Percentiles rank a stretch among this genome's conserved stretches.
Conservation (phyloP, 2,797 vertebrate species). For the Pteropus rufus region DNA sequence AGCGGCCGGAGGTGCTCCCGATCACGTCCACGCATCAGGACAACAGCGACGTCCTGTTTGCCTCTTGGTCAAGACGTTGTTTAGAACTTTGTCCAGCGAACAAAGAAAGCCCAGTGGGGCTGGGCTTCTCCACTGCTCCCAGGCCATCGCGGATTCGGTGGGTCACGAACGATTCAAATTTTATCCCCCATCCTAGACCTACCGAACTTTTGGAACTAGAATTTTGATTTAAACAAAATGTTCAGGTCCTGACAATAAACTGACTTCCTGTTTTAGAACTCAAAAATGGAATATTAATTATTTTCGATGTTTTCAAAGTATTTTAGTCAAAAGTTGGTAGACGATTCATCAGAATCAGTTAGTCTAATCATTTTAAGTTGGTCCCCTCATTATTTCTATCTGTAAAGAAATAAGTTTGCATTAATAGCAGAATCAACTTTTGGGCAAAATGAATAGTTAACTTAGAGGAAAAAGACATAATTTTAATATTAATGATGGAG, state of each 20-base stretch:
- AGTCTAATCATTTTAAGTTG: neutral
- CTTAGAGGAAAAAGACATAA: neutral
- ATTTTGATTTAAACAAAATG: neutral
- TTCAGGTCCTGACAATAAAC: neutral
- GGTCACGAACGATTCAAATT: neutral
- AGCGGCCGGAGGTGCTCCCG: neutral
- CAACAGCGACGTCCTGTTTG: neutral
- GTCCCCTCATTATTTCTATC: neutral
- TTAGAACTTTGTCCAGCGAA: neutral
- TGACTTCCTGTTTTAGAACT: neutral
- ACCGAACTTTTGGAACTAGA: neutral
- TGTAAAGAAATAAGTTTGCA: neutral
- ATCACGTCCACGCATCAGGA: too few species aligned
- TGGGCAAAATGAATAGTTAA: neutral
- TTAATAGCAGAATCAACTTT: neutral
- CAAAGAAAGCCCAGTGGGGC: neutral
- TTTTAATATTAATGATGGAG: neutral
- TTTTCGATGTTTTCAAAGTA: neutral
- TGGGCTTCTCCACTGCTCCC: neutral
- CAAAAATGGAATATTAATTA: neutral
- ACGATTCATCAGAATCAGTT: neutral
- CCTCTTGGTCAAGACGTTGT: neutral
- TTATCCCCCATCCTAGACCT: too few species aligned
- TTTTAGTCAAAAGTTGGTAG: neutral
- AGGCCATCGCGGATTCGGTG: neutral